phyloP scores from a whole-genome alignment of 2,888 invertebrate species.

The Venustoraphidia nigricollis region DNA sequence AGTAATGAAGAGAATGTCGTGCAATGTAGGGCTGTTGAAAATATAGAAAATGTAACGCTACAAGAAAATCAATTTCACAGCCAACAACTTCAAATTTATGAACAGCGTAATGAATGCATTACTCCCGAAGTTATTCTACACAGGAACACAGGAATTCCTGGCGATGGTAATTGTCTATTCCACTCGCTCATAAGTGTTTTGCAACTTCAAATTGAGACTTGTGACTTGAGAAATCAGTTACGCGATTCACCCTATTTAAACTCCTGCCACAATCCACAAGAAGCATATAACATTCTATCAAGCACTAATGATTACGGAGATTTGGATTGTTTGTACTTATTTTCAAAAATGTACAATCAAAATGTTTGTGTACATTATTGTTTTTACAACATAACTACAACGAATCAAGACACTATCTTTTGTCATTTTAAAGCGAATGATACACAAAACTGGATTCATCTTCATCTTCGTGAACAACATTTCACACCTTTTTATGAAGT shows the following conservation, averaged over 20 bases:
- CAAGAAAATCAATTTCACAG: conserved; percentile 12
- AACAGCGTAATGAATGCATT: conserved; percentile 15
- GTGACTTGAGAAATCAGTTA: conserved; percentile 19
- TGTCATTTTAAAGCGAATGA: conserved; percentile 21
- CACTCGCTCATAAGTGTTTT: conserved; percentile 18
- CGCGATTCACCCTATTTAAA: conserved; percentile 20
- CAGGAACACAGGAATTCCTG: conserved; percentile 16
- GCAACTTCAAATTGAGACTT: conserved; percentile 19
- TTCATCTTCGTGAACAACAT: conserved; percentile 14
- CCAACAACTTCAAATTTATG: conserved; percentile 13
- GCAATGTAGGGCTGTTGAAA: too few species aligned
- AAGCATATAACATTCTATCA: conserved; percentile 19
- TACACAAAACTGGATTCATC: conserved; percentile 20
- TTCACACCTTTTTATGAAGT: conserved; percentile 13
- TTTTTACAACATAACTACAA: conserved; percentile 17
- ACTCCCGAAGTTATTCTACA: conserved; percentile 18
- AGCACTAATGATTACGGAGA: conserved; percentile 18
- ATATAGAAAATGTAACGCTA: too few species aligned
- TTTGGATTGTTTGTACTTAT: conserved; percentile 20
- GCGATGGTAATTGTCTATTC: conserved; percentile 17
- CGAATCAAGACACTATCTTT: conserved; percentile 17
- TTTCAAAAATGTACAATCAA: conserved; percentile 20
- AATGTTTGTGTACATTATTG: conserved; percentile 21
- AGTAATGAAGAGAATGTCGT: too few species aligned
- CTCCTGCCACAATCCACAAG: conserved; percentile 20